Base-by-base conservation (phyloP, 1,140 invertebrate species). In the Drosophila auraria region DNA sequence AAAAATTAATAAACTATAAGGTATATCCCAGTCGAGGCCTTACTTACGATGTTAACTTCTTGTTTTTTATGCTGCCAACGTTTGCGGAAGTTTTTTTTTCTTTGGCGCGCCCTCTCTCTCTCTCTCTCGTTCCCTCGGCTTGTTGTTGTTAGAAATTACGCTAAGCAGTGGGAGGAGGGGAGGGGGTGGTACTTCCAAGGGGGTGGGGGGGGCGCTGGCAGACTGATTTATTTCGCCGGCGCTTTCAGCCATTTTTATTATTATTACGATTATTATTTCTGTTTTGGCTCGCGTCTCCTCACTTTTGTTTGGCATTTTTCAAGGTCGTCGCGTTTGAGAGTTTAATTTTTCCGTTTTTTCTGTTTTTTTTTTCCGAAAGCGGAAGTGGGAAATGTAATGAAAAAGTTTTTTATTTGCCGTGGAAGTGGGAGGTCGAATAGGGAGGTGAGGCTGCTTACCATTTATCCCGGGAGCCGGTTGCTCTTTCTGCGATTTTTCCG, bases 181-280 rank as follows among this genome's bases (percentile, higher is more conserved):
- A 1, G 23, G 14, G 23, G 17, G 38, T 27, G 17, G 7, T n/a
- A 5, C 62, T 54, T 69, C 51, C 58, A 50, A 50, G 71, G 66
- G 47, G 25, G 3, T 25, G 27, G 27, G 49, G n/a, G 47, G 27
- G 7, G n/a, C 58, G 11, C 47, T 74, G 75, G 56, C 66, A 87
- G 84, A 87, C 83, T 87, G 83, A 87, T 87, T 87, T 87, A 87
- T 89, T 87, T 87, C 71, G 36, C 84, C 68, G 65, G 80, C 84
- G 80, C 73, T 83, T 73, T 71, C 73, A 81, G 81, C 84, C 84
- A 87, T 82, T 84, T 84, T 82, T 89, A 79, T 87, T 87, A 89
- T 87, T 89, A 87, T 87, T 89, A 89, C 82, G 79, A 89, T 87
- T 79, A 87, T 87, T 87, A 89, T 87, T 87, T 87, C 78, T 81